Percentiles rank a stretch among this genome's conserved stretches.
phyloP scores from a whole-genome alignment of 92 coral and sea anemone genomes.

The Zoanthus gigantus region DNA sequence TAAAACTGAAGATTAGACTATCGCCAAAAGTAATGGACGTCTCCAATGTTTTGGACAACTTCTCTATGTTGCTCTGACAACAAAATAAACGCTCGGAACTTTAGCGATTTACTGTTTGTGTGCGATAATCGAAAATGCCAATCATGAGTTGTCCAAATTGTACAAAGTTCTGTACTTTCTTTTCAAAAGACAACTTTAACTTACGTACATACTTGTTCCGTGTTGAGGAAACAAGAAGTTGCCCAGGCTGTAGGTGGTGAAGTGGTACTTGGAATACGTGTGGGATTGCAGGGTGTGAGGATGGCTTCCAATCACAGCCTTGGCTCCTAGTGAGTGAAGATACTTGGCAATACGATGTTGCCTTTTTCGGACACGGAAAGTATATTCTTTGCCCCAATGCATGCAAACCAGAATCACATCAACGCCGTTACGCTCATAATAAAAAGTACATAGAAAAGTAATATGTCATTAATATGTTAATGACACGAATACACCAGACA shows the following conservation, averaged over 20 bases:
- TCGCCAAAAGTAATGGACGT: too few relatives aligned
- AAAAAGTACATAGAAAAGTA: too few relatives aligned
- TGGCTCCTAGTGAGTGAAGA: conserved; percentile 71
- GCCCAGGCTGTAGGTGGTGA: conserved; percentile 81
- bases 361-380: conserved; percentile 16
- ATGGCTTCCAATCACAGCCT: conserved; percentile 75
- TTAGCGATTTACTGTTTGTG: too few relatives aligned
- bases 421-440: conserved; percentile 37
- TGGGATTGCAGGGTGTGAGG: conserved; percentile 79
- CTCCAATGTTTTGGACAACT: too few relatives aligned
- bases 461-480: too few relatives aligned
- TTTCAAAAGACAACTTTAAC: neutral
- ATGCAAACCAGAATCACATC: conserved; percentile 68
- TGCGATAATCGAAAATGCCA: too few relatives aligned
- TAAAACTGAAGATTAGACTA: too few relatives aligned
- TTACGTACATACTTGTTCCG: neutral
- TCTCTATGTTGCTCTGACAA: too few relatives aligned
- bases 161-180: too few relatives aligned
- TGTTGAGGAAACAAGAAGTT: conserved; percentile 75
- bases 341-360: conserved; percentile 51
- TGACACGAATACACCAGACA: too few relatives aligned
- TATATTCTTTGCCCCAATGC: conserved; percentile 73
- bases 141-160: too few relatives aligned
- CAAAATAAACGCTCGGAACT: too few relatives aligned
- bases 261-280: conserved; percentile 37